phyloP scores from a whole-genome alignment of 2,797 vertebrate genomes.

The Delichon dasypus region DNA sequence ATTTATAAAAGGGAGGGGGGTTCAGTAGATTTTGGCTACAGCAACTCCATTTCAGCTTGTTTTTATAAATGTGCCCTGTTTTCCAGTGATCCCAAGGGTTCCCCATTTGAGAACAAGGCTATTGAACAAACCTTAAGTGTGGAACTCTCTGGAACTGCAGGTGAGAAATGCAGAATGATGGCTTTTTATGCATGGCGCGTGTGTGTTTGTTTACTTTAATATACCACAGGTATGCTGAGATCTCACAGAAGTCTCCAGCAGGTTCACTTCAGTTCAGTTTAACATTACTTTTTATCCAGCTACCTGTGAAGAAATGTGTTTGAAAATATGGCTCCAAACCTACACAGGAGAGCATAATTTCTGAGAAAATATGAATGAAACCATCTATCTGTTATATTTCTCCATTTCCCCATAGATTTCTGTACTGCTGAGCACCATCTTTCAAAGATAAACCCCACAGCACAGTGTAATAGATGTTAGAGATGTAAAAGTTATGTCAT shows the following conservation, averaged over 20 bases:
- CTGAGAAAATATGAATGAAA: slow-evolving; percentile 55
- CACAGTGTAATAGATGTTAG: slow-evolving; percentile 32
- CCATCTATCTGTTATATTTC: slow-evolving; percentile 31
- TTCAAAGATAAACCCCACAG: slow-evolving; percentile 42
- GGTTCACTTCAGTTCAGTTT: slow-evolving; percentile 24
- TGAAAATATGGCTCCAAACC: slow-evolving; percentile 20
- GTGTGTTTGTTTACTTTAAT: slow-evolving; percentile 17
- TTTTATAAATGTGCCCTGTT: slow-evolving; percentile 91
- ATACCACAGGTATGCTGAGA: not conserved
- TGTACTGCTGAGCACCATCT: slow-evolving; percentile 28
- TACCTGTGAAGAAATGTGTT: not conserved
- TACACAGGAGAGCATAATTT: slow-evolving; percentile 41
- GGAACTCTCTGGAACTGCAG: slow-evolving; percentile 99
- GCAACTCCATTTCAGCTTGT: slow-evolving; percentile 81
- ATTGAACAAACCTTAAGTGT: slow-evolving; percentile 99
- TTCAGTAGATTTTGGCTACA: slow-evolving; percentile 84
- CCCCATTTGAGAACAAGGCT: slow-evolving; percentile 99
- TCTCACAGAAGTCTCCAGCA: not conserved
- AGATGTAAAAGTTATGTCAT: slow-evolving; percentile 51
- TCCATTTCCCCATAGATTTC: slow-evolving; percentile 18
- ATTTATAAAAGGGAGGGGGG: slow-evolving; percentile 84
- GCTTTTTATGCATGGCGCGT: slow-evolving; percentile 31
- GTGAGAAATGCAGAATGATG: slow-evolving; percentile 74
- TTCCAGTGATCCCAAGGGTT: slow-evolving; percentile 99
- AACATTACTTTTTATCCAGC: not conserved